Conservation (phyloP, 2,113 vertebrate species). For the Ascaphus truei region DNA sequence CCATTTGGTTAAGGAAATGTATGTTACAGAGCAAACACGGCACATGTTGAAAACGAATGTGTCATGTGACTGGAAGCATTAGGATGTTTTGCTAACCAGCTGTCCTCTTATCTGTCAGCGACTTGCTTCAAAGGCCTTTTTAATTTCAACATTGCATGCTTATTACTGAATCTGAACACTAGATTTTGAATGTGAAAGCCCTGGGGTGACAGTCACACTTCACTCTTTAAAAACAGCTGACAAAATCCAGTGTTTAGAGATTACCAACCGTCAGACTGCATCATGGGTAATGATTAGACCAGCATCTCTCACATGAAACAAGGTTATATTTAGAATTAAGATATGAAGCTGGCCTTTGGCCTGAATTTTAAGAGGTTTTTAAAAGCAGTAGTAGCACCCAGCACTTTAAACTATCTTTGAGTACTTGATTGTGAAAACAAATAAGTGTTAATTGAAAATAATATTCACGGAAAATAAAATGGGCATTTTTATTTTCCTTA, state of each 20-base stretch:
- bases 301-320: constrained; percentile 54
- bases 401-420: no score
- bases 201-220: constrained; percentile 42
- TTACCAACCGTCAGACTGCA: constrained; percentile 45
- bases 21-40: neutral
- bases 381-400: no score
- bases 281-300: constrained; percentile 45
- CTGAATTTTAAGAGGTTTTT: constrained; percentile 41
- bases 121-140: constrained; percentile 63
- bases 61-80: neutral
- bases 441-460: no score
- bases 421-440: no score
- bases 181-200: constrained; percentile 49
- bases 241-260: constrained; percentile 52
- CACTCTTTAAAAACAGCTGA: constrained; percentile 48
- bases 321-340: constrained; percentile 42
- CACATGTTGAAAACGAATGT: neutral
- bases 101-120: constrained; percentile 44
- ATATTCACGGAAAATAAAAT: no score
- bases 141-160: constrained; percentile 47
- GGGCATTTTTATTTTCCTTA: no score
- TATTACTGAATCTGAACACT: constrained; percentile 50
- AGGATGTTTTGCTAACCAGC: constrained; percentile 21
- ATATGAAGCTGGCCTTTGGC: constrained; percentile 26
- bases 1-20: no score